A percentile compares a stretch with the other conserved stretches of the same genome.
Conservation (phyloP, 2,888 invertebrate genomes). For the Agapostemon virescens region DNA sequence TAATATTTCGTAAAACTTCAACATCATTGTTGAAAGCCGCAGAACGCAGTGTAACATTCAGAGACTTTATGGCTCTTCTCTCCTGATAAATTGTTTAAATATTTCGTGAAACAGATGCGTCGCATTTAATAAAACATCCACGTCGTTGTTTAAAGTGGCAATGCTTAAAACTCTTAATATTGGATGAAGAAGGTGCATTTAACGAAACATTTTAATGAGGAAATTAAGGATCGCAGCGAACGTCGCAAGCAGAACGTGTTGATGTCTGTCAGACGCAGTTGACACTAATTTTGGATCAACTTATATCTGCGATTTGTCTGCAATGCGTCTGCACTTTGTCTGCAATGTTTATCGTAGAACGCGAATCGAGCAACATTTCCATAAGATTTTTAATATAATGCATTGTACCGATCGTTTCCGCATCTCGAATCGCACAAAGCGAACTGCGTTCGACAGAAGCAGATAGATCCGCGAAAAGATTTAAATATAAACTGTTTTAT, state of each 20-base stretch:
- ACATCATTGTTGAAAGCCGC: neutral
- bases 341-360: neutral
- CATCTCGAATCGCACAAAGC: neutral
- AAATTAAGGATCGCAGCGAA: neutral
- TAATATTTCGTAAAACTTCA: neutral
- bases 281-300: neutral
- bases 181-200: too few species aligned
- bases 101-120: neutral
- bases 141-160: neutral
- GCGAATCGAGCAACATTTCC: neutral
- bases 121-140: neutral
- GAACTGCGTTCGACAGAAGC: neutral
- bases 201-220: too few species aligned
- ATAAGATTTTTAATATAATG: neutral
- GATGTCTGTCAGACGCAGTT: neutral
- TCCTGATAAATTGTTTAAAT: neutral
- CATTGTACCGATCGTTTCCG: neutral
- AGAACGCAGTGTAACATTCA: neutral
- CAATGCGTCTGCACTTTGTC: neutral
- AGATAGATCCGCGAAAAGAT: slow-evolving; percentile 21
- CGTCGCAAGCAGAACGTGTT: neutral
- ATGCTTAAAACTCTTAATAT: neutral
- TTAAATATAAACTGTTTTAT: slow-evolving; percentile 43
- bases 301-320: neutral
- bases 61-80: neutral